A percentile compares a stretch with the other conserved stretches of the same genome.
These are phyloP conservation scores for Leptinotarsa tumamoca DNA, from an alignment of 2,888 invertebrate genomes.

Conservation along the genomic window DNA sequence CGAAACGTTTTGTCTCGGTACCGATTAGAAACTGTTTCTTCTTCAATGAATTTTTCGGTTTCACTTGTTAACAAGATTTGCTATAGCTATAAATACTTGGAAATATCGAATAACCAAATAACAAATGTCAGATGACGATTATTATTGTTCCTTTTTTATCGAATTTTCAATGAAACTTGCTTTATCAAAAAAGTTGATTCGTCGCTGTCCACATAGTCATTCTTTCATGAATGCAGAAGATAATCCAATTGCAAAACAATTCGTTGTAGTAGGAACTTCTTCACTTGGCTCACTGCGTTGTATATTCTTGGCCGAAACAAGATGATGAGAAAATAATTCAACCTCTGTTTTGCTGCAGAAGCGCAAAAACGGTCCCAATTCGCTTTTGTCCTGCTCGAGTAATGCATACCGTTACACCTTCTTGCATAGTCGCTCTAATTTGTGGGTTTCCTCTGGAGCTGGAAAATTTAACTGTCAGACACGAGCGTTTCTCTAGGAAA, in stretches of 20 bases:
- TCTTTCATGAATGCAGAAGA: neutral
- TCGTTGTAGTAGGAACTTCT: neutral
- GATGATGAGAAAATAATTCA: conserved; percentile 12
- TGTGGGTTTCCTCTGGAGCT: conserved; percentile 1
- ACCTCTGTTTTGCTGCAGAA: conserved; percentile 4
- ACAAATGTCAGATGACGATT: no score
- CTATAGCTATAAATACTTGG: no score
- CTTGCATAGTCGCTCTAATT: conserved; percentile 4
- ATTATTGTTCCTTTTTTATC: no score
- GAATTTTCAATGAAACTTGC: no score
- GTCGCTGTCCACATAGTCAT: neutral
- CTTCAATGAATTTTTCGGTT: no score
- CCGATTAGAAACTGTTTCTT: no score
- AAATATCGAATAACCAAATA: no score
- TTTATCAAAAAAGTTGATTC: neutral
- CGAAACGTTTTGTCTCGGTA: no score
- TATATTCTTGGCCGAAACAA: conserved; percentile 2
- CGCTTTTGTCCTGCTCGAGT: conserved; percentile 1
- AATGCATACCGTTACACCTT: conserved; percentile 14
- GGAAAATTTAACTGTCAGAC: neutral
- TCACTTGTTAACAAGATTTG: no score
- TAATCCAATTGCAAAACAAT: neutral
- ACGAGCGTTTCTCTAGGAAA: neutral
- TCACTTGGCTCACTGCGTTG: neutral
- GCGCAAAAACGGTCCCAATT: conserved; percentile 9